These are phyloP conservation scores for Apomyelois bistriatella DNA, from an alignment of 2,888 invertebrate species.

Conservation along the genomic window DNA sequence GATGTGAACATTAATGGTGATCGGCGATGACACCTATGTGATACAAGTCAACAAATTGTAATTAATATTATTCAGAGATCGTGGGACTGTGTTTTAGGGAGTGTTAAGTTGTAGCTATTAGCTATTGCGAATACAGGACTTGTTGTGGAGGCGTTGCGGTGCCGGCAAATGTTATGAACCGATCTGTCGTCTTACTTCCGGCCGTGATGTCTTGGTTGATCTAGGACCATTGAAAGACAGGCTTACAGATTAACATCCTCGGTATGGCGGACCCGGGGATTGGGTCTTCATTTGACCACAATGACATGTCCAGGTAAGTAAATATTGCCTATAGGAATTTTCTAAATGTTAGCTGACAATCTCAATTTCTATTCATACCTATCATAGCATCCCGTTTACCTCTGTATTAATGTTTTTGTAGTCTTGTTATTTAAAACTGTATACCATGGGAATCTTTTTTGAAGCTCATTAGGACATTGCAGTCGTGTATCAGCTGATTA, in stretches of 20 bases:
- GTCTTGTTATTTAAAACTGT: too few species aligned
- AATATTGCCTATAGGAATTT: background rate
- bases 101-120: conserved; percentile 9
- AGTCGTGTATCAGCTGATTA: too few species aligned
- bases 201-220: conserved; percentile 17
- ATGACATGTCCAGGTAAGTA: conserved; percentile 82
- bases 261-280: conserved; percentile 76
- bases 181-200: conserved; percentile 22
- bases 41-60: conserved; percentile 69
- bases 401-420: too few species aligned
- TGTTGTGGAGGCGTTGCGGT: background rate
- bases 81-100: conserved; percentile 26
- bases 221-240: conserved; percentile 18
- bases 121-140: conserved; percentile 8
- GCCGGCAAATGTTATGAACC: conserved; percentile 16
- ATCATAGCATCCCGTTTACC: too few species aligned
- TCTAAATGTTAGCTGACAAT: background rate
- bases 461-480: too few species aligned
- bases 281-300: conserved; percentile 85
- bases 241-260: conserved; percentile 33
- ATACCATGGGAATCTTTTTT: too few species aligned
- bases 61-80: conserved; percentile 43
- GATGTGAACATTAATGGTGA: conserved; percentile 70
- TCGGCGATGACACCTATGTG: conserved; percentile 41
- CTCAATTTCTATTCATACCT: too few species aligned